Evolutionary conservation across 2,797 vertebrate genomes (phyloP), one percentile per base, ranked within the genome.

Genomic region (Melanotaenia nigrans): DNA sequence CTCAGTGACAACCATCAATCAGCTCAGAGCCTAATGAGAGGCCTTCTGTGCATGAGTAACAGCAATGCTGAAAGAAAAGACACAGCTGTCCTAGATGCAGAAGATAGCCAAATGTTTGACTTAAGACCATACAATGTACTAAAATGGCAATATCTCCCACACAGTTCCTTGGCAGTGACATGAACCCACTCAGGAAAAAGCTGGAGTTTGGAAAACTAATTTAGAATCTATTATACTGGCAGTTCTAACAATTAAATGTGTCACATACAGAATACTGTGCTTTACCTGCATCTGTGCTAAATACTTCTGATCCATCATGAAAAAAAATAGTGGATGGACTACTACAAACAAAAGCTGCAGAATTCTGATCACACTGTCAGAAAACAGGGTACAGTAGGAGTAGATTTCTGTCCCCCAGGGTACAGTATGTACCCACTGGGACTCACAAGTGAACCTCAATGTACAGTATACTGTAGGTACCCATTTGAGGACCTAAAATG

Each of bases 1-100:
- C 25, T 51, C n/a, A 56, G 47, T 61, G 24, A 62, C 7, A 57
- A 18, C 60, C 57, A 14, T 58, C 20, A 66, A 30, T 67, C 58
- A 73, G 9, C 62, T 61, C 30, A 14, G 30, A n/a, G 24, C 3
- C 45, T 36, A 42, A 65, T 47, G 35, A 55, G 24, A 35, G 20
- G 18, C 5, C 30, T 45, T 51, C 53, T 69, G 33, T 70, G 47
- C 7, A 30, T 30, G 47, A 60, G 49, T 14, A 45, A 75, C 58
- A 55, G 32, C 3, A 60, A 47, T 12, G 68, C 5, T 32, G n/a
- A 47, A 55, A 9, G 60, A 24, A 54, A 33, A 18, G 4, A 12
- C n/a, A 11, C 32, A 36, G 47, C 32, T 42, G 33, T 30, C 32
- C 33, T 61, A 40, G 10, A 36, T 16, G 22, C 18, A 65, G 14